Base-by-base conservation (phyloP, 2,888 invertebrate species). In the Drosophila setosimentum region DNA sequence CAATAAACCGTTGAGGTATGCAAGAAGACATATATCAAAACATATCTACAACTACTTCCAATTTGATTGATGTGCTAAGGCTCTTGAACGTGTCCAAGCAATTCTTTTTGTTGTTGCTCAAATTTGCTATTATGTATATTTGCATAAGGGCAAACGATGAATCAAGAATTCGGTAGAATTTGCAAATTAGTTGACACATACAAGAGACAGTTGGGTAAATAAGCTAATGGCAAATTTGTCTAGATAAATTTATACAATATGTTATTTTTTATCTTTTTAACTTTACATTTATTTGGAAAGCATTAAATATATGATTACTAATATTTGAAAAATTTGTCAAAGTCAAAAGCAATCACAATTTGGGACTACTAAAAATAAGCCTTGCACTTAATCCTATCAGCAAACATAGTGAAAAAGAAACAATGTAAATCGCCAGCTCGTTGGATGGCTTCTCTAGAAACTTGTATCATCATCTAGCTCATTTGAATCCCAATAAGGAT, bases 41-140 rank as follows among this genome's bases (percentile, higher is more conserved):
- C 11, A 54, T 58, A 69, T 61, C 35, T 66, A 27, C 33, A 45
- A 24, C 27, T 55, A 40, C 57, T 64, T 68, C 6, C 29, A 40
- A n/a, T 37, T 76, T 83, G 84, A 83, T 83, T 78, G 78, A 83
- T 68, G 48, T 74, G 58, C 40, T 11, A 40, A 7, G 62, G 53
- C 53, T 51, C 50, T 42, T 40, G 30, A 27, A 37, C 48, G 32
- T 42, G 11, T 18, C 37, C 42, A 60, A 57, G 53, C 16, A n/a
- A 65, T 49, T 7, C 13, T 21, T n/a, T 37, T 27, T 32, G 11
- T 13, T 27, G 27, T 55, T 50, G 37, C 49, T 13, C n/a, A 67
- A 67, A 49, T 49, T 33, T 29, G 21, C 66, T 37, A 54, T 7
- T 21, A 30, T 49, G 10, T 18, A 33, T 65, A 60, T 67, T 78